Base-by-base conservation (phyloP, 2,888 invertebrate genomes). In the Lampropteryx suffumata region DNA sequence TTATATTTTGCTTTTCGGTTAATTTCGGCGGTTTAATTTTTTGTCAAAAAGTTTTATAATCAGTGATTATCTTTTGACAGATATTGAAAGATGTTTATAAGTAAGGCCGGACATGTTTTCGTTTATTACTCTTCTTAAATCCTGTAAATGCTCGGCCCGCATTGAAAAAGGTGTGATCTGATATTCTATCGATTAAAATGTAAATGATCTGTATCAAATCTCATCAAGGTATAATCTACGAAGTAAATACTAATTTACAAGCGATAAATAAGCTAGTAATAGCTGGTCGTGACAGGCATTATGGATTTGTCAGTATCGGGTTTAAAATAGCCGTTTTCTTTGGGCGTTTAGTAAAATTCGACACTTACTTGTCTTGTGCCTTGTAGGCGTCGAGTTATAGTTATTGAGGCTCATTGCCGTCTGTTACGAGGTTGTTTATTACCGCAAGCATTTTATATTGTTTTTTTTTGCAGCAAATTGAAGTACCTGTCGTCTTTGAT, bases 201-300 rank as follows among this genome's bases (percentile, higher is more conserved):
- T 79, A 74, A 84, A 85, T 83, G 59, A 55, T 54, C 62, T 67
- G 69, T 73, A 79, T 76, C 65, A 65, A 73, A 78, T 73, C 75
- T 79, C 79, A 79, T 76, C 78, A 66, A 57, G 59, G 69, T 64
- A 74, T 80, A 76, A 78, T 76, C 69, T 67, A 66, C 63, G 73
- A 71, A 79, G 73, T 73, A 76, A 76, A 77, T 73, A 71, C 63
- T 64, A 73, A 80, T 71, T 81, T 84, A 82, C 67, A 67, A 64
- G 47, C 68, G 36, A 74, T 80, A 79, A 79, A 79, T 78, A 77
- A 72, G 64, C 62, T 62, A 59, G 65, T 71, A 79, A 70, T 73
- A 62, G 64, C 56, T 48, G 59, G 66, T 75, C 67, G 68, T 69
- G 73, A 75, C 73, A 71, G 67, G 59, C 57, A 50, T 64, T 67